Conservation (phyloP, 2,797 vertebrate species). For the Phalanger gymnotis region DNA sequence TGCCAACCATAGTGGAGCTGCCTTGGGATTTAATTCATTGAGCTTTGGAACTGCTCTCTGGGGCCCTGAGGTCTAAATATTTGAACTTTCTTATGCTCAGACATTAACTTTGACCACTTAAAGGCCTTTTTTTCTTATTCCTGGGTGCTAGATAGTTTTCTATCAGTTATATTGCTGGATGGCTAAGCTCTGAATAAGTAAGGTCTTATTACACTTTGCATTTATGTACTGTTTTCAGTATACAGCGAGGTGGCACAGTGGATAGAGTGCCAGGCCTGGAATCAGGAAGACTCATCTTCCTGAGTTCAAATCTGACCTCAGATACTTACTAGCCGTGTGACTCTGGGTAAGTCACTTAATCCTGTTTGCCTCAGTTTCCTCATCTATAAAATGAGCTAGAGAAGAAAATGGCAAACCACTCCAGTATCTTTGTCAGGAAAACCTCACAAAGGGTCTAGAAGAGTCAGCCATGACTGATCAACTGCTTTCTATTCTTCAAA, state of each 20-base stretch:
- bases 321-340: not conserved
- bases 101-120: not conserved
- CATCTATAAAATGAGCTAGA: not conserved
- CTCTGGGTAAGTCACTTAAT: not conserved
- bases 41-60: not conserved
- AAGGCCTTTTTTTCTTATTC: not conserved
- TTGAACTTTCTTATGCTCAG: not conserved
- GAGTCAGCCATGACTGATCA: not conserved
- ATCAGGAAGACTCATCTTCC: not conserved
- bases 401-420: not conserved
- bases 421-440: not conserved
- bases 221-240: not conserved
- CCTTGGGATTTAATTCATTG: not conserved
- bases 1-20: not conserved
- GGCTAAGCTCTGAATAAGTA: not conserved
- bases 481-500: not conserved
- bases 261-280: not conserved
- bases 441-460: not conserved
- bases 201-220: not conserved
- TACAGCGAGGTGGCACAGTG: not conserved
- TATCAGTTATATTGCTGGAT: not conserved
- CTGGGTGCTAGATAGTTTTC: not conserved
- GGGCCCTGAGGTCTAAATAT: not conserved
- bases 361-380: not conserved
- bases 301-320: conserved; percentile 22